Conservation (phyloP, 2,888 invertebrate species). For the Meiosimyza platycephala region DNA sequence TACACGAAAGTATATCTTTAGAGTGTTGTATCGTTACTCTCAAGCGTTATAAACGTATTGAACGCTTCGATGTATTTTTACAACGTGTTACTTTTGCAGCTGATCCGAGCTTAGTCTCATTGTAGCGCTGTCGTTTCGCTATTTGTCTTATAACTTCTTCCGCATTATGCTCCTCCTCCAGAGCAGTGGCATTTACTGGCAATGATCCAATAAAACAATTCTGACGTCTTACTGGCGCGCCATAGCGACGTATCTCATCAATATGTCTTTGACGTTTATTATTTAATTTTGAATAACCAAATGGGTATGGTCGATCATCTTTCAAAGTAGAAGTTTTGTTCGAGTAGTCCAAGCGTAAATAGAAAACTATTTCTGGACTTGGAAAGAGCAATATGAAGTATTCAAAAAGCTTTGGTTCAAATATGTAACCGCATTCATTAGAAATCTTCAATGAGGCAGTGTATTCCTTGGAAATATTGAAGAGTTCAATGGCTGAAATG, state of each 20-base stretch:
- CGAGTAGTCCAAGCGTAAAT: constrained; percentile 54
- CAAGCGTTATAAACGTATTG: constrained; percentile 6
- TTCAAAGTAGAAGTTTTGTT: constrained; percentile 21
- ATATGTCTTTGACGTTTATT: constrained; percentile 28
- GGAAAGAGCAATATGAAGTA: constrained; percentile 61
- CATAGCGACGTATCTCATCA: constrained; percentile 29
- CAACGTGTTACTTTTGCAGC: background rate
- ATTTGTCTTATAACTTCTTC: constrained; percentile 4
- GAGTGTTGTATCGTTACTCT: background rate
- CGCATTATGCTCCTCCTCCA: background rate
- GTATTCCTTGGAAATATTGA: constrained; percentile 49
- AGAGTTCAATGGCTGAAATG: constrained; percentile 46
- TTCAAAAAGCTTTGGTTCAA: constrained; percentile 57
- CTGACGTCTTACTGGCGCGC: constrained; percentile 59
- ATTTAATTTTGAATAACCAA: constrained; percentile 34
- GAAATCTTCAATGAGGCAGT: constrained; percentile 53
- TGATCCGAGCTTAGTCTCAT: constrained; percentile 34
- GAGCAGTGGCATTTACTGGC: constrained; percentile 35
- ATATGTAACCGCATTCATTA: constrained; percentile 55
- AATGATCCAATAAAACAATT: constrained; percentile 61
- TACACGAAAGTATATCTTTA: no score
- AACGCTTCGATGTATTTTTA: background rate
- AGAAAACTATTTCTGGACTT: constrained; percentile 56
- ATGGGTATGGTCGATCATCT: constrained; percentile 12
- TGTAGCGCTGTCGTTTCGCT: constrained; percentile 24